Evolutionary conservation across 2,797 vertebrate genomes (phyloP), one percentile per base, ranked within the genome.

Genomic region (Lycodopsis pacificus): DNA sequence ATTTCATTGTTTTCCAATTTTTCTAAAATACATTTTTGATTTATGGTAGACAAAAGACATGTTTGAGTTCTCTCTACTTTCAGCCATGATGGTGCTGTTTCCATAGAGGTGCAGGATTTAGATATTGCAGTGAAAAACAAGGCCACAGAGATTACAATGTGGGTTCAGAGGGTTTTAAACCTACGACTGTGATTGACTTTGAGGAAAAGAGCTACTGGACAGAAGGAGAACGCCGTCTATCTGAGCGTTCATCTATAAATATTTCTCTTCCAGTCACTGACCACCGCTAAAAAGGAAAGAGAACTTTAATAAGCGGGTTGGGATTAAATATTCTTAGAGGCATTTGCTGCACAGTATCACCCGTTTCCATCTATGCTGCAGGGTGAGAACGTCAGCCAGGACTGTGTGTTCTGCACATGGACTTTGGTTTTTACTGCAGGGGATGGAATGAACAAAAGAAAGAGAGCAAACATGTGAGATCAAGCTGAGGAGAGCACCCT

Each of bases 271-370:
- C 82, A 84, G 72, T 74, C 72, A 27, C 65, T 51, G 76, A 79
- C 85, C 84, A 78, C 77, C 15, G 36, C 72, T 44, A 48, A 53
- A 17, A 78, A 79, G 58, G 11, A 14, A 69, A 81, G 76, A 71
- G 80, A 76, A 71, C 72, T 77, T 82, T 86, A 92, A 91, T 85
- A 88, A 81, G 80, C 38, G 4, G 89, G 86, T 80, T 71, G 79
- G 81, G 88, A 86, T 91, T 77, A 86, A 91, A 89, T 88, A 76
- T 86, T 87, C 74, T 81, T 76, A 57, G 75, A 84, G 77, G 63
- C 73, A 68, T 84, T 72, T 73, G 56, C 81, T 72, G 77, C 71
- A 40, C 59, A 32, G 76, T 67, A 79, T 79, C 57, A 40, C 15
- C 68, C 1, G 10, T 71, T 85, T 90, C 84, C 76, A 74, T 89